Percentiles rank a stretch among this genome's conserved stretches.
Conservation (phyloP, 64 coral and sea anemone genomes). For the Stylophora pistillata region DNA sequence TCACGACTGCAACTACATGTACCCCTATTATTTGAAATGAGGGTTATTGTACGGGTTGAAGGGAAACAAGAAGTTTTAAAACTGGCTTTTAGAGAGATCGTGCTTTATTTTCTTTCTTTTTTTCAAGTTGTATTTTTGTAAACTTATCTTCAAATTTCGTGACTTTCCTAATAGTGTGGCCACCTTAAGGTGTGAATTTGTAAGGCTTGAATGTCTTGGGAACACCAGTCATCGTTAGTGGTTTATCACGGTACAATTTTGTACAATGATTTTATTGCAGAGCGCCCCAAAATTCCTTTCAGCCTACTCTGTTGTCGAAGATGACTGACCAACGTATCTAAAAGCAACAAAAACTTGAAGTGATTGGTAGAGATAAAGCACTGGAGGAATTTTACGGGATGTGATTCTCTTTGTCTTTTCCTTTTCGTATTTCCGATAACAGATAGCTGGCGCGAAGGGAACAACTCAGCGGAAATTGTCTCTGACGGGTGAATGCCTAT, state of each 20-base stretch:
- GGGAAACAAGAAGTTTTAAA: too few relatives aligned
- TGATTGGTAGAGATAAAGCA: neutral
- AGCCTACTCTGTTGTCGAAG: neutral
- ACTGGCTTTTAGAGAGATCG: too few relatives aligned
- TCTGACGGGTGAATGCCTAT: neutral
- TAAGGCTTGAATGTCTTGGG: neutral
- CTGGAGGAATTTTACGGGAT: neutral
- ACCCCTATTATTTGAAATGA: too few relatives aligned
- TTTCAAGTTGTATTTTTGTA: neutral
- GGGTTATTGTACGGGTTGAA: too few relatives aligned
- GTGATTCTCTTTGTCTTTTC: conserved; percentile 29
- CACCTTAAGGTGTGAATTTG: neutral
- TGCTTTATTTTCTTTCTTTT: neutral
- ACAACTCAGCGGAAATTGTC: neutral
- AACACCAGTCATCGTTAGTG: neutral
- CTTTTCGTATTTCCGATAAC: neutral
- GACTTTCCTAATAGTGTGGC: neutral
- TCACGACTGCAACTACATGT: too few relatives aligned
- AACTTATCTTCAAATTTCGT: neutral
- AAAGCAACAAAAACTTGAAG: neutral
- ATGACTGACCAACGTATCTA: conserved; percentile 10
- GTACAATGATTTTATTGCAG: neutral
- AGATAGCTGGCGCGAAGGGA: neutral
- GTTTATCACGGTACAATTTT: neutral
- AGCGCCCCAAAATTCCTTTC: neutral